Percentiles rank a stretch among this genome's conserved stretches.
Evolutionary conservation across 2,797 vertebrate genomes (phyloP).

Genomic region (Propithecus deckenii): DNA sequence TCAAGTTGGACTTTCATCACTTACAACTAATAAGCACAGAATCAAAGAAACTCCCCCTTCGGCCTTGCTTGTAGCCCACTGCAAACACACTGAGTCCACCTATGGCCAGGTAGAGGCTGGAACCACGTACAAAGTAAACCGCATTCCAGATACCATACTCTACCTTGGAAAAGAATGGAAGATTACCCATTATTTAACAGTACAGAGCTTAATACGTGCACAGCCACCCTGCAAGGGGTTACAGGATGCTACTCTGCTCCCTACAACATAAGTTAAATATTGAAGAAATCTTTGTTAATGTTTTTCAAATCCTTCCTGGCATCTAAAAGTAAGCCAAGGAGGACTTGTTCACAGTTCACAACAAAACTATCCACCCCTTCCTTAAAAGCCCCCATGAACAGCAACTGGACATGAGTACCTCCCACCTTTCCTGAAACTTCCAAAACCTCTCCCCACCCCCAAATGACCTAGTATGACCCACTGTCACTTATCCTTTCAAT

Average conservation of each 20-base stretch:
- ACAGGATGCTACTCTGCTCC: background rate
- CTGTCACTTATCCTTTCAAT: background rate
- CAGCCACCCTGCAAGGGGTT: background rate
- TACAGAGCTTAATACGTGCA: background rate
- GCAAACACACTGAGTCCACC: background rate
- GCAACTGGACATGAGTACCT: background rate
- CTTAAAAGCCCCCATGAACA: background rate
- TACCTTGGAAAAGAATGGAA: background rate
- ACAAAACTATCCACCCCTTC: background rate
- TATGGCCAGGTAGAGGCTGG: background rate
- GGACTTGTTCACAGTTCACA: background rate
- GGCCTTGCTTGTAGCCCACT: background rate
- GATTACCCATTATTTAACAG: too few relatives aligned
- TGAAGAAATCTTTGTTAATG: background rate
- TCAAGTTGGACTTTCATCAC: background rate
- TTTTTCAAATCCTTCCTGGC: background rate
- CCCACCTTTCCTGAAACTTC: background rate
- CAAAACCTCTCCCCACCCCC: background rate
- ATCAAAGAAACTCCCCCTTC: background rate
- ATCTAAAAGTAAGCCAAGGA: background rate
- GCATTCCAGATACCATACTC: fast-evolving
- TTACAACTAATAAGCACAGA: background rate
- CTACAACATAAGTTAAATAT: background rate
- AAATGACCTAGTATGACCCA: background rate
- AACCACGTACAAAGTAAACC: background rate